Evolutionary conservation across 2,797 vertebrate genomes (phyloP).

Genomic region (Sphaeramia orbicularis): DNA sequence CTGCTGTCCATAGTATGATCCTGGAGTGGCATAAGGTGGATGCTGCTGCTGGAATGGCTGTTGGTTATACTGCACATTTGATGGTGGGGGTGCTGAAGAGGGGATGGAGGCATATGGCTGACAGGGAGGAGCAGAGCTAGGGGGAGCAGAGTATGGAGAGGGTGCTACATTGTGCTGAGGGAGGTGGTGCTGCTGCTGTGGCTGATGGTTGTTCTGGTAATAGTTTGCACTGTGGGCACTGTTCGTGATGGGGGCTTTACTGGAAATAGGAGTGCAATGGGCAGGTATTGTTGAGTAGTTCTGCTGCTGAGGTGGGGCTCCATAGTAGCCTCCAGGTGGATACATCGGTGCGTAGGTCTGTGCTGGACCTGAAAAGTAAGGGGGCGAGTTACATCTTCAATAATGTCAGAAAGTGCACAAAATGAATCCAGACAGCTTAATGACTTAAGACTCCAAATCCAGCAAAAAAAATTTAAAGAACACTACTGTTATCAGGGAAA

Average conservation of each 20-base stretch:
- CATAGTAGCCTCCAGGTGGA: constrained; percentile 84
- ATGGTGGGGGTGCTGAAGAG: constrained; percentile 62
- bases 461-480: not conserved
- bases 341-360: constrained; percentile 85
- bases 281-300: constrained; percentile 84
- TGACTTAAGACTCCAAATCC: not conserved
- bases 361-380: constrained; percentile 85
- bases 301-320: constrained; percentile 81
- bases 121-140: constrained; percentile 71
- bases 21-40: constrained; percentile 70
- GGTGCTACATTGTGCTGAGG: constrained; percentile 81
- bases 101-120: constrained; percentile 74
- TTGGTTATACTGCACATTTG: constrained; percentile 80
- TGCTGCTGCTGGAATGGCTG: constrained; percentile 82
- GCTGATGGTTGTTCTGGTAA: constrained; percentile 86
- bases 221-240: constrained; percentile 85
- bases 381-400: not conserved
- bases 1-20: constrained; percentile 83
- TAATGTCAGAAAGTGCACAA: not conserved
- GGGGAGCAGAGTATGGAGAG: constrained; percentile 69
- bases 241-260: constrained; percentile 87
- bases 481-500: no score
- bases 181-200: constrained; percentile 59
- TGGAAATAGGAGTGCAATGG: constrained; percentile 84
- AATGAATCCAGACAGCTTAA: no score